phyloP scores from a whole-genome alignment of 1,140 invertebrate genomes.

The roundworm (Caenorhabditis elegans) region WBcel235 BX284605.5:4865501-4866000 shows the following conservation, averaged over 20 bases:
- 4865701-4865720: not conserved
- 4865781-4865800: not conserved
- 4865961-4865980: no score
- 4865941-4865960: no score
- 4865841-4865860: not conserved
- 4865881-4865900: not conserved
- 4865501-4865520: not conserved
- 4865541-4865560: not conserved
- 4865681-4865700: not conserved
- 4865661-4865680: no score
- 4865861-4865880: conserved; percentile 4
- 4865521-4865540: conserved; percentile 23
- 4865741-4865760: conserved; percentile 26
- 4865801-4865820: conserved; percentile 9
- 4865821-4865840: conserved; percentile 14
- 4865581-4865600: conserved; percentile 22
- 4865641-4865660: no score
- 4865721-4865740: not conserved
- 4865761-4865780: not conserved
- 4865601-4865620: conserved; percentile 22
- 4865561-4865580: not conserved
- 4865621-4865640: not conserved
- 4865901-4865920: not conserved
- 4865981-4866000: no score
- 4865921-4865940: not conserved